phyloP scores from a whole-genome alignment of 2,113 vertebrate species.

The Psettodes erumei region DNA sequence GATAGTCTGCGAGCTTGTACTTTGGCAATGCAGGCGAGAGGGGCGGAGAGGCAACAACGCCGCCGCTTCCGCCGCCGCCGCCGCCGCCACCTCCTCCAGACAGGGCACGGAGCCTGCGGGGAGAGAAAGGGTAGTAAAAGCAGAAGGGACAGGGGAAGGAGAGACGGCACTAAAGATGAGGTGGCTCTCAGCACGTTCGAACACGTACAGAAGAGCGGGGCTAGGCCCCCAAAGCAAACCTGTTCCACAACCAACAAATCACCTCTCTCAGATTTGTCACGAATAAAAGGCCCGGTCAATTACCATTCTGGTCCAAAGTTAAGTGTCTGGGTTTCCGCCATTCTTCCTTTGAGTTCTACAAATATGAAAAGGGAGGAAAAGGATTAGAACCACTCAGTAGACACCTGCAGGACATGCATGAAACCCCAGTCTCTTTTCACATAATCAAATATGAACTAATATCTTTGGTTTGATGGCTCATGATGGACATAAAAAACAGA shows the following conservation, averaged over 20 bases:
- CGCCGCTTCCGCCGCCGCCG: slow-evolving; percentile 69
- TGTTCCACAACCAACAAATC: slow-evolving; percentile 35
- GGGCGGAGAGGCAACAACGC: slow-evolving; percentile 91
- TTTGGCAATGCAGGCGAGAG: slow-evolving; percentile 98
- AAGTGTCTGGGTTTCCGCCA: slow-evolving; percentile 99
- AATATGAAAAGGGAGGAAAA: slow-evolving; percentile 56
- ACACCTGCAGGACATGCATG: not conserved
- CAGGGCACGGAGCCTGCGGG: slow-evolving; percentile 93
- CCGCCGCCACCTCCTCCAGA: slow-evolving; percentile 88
- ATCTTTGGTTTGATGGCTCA: not conserved
- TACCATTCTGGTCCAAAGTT: slow-evolving; percentile 99
- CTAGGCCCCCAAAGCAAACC: not conserved
- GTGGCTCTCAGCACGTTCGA: slow-evolving; percentile 30
- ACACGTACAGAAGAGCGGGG: slow-evolving; percentile 26
- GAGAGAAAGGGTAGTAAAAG: slow-evolving; percentile 32
- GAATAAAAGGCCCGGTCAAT: slow-evolving; percentile 66
- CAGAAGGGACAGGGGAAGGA: slow-evolving; percentile 14
- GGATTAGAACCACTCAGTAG: slow-evolving; percentile 4
- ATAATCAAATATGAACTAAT: not conserved
- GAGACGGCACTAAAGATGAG: slow-evolving; percentile 10
- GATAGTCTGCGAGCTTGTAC: slow-evolving; percentile 99
- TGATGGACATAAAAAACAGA: not conserved
- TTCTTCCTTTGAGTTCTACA: slow-evolving; percentile 87
- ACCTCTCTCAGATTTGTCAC: not conserved
- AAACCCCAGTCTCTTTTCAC: not conserved